phyloP scores from a whole-genome alignment of 92 coral and sea anemone genomes.

The Siderastrea siderea region DNA sequence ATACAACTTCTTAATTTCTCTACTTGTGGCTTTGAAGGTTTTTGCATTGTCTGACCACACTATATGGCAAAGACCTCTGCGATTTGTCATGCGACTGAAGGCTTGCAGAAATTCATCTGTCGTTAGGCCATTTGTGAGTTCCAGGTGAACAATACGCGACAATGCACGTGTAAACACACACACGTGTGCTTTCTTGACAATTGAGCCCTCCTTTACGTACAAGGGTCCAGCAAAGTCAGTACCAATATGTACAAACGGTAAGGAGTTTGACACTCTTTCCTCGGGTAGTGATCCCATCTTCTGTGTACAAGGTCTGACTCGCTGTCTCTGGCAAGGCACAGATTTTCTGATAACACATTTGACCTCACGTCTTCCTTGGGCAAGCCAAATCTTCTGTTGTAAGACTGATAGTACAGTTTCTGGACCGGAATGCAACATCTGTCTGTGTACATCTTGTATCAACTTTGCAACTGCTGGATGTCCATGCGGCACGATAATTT shows the following conservation, averaged over 20 bases:
- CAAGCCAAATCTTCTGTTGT: constrained; percentile 38
- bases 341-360: constrained; percentile 32
- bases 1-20: too few species aligned
- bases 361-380: constrained; percentile 59
- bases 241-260: constrained; percentile 40
- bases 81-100: constrained; percentile 36
- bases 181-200: constrained; percentile 36
- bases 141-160: constrained; percentile 53
- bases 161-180: constrained; percentile 55
- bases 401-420: constrained; percentile 41
- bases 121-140: constrained; percentile 40
- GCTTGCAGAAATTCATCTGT: constrained; percentile 68
- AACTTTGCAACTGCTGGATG: not conserved
- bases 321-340: constrained; percentile 38
- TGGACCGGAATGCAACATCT: constrained; percentile 58
- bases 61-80: constrained; percentile 33
- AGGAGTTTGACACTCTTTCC: constrained; percentile 57
- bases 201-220: constrained; percentile 23
- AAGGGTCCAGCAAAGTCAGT: constrained; percentile 51
- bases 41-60: too few species aligned
- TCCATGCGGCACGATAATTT: constrained; percentile 45
- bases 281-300: constrained; percentile 63
- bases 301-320: constrained; percentile 36
- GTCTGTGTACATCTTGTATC: constrained; percentile 11
- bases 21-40: too few species aligned